Percentiles rank a stretch among this genome's conserved stretches.
Evolutionary conservation across 2,888 invertebrate species (phyloP).

Genomic region (Platerodrilus igneus): DNA sequence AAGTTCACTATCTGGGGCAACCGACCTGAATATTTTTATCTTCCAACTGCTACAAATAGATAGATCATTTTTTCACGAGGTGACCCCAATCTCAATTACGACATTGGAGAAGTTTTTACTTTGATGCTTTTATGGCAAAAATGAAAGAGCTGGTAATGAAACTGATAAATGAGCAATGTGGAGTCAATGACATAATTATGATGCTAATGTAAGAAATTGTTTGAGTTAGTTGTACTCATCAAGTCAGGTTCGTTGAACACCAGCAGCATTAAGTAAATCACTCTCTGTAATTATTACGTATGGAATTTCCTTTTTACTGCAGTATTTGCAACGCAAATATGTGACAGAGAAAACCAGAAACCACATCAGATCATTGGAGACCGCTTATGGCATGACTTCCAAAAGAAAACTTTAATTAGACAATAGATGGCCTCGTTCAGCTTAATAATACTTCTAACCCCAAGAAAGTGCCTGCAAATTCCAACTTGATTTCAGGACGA

Average conservation of each 20-base stretch:
- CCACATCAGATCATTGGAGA: too few species aligned
- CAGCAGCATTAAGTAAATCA: too few species aligned
- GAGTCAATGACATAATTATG: constrained; percentile 19
- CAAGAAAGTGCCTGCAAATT: too few species aligned
- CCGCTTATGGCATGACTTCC: too few species aligned
- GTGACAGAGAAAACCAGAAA: too few species aligned
- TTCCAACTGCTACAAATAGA: constrained; percentile 31
- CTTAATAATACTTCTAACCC: too few species aligned
- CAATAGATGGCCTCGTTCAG: too few species aligned
- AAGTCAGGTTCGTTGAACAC: constrained; percentile 14
- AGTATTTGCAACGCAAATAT: too few species aligned
- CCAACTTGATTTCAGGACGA: too few species aligned
- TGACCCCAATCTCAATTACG: constrained; percentile 17
- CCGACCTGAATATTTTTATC: constrained; percentile 35
- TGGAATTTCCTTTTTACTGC: too few species aligned
- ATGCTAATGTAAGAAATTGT: constrained; percentile 10
- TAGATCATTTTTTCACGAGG: constrained; percentile 18
- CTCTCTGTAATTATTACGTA: too few species aligned
- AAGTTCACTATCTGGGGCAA: constrained; percentile 35
- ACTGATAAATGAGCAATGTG: not conserved
- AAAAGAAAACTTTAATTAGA: too few species aligned
- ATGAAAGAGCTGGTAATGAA: constrained; percentile 10
- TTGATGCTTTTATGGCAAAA: constrained; percentile 9
- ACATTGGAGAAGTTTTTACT: constrained; percentile 1
- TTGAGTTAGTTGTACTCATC: constrained; percentile 6